A percentile compares a stretch with the other conserved stretches of the same genome.
These are phyloP conservation scores for Gonatopus flavifemur DNA, from an alignment of 1,140 invertebrate genomes.

Conservation along the genomic window DNA sequence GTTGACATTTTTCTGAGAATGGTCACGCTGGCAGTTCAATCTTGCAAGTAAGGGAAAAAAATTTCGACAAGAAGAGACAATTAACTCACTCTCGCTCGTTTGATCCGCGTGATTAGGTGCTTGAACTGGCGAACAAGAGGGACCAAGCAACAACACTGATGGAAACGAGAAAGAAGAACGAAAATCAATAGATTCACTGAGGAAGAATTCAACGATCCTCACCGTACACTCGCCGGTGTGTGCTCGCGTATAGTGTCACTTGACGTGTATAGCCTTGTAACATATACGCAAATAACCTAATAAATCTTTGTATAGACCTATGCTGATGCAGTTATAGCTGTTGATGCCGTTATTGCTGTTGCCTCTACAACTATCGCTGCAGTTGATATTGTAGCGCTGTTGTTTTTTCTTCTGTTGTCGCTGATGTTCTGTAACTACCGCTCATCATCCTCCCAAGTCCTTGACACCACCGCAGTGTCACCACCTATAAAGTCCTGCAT, in stretches of 20 bases:
- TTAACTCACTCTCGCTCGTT: no score
- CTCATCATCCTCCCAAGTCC: constrained; percentile 43
- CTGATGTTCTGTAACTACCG: constrained; percentile 13
- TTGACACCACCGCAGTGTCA: constrained; percentile 42
- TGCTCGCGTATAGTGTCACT: constrained; percentile 19
- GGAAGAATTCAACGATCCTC: constrained; percentile 2
- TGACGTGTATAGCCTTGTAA: constrained; percentile 46
- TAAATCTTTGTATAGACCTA: constrained; percentile 48
- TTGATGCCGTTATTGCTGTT: constrained; percentile 5
- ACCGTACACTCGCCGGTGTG: no score
- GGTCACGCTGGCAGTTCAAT: no score
- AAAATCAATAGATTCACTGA: background rate
- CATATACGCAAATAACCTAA: constrained; percentile 54
- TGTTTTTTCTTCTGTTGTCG: background rate
- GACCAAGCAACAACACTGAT: no score
- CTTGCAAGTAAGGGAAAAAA: no score
- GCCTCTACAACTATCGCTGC: constrained; percentile 13
- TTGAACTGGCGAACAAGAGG: no score
- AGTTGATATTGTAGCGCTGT: no score
- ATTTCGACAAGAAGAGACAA: no score
- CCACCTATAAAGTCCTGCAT: constrained; percentile 4
- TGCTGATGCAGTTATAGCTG: background rate
- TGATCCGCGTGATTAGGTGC: no score
- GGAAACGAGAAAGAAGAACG: constrained; percentile 19
- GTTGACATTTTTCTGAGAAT: no score